Base-by-base conservation (phyloP, 1,140 invertebrate genomes). In the Caerostris darwini region DNA sequence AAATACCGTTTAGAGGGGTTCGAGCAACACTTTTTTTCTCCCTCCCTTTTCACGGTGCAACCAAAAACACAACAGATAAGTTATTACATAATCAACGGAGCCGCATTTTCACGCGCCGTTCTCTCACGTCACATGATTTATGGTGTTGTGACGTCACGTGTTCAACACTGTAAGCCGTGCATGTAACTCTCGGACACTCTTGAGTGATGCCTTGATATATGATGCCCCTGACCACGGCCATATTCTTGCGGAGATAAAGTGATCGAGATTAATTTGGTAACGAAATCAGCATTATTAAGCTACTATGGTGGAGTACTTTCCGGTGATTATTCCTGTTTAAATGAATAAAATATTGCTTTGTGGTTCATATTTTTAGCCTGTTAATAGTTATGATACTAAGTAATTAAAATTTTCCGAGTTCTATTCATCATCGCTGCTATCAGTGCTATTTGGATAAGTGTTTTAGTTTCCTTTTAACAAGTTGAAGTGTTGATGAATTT, bases 81-180 rank as follows among this genome's bases (percentile, higher is more conserved):
- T 89, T 89, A 89, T 89, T 64, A 89, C 87, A 89, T 89, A 89
- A 89, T 89, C 59, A 89, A 53, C 59, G 87, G 34, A 3, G 50
- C 54, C n/a, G 61, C 87, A 69, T 89, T 89, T 89, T 89, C 87
- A 89, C 64, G 87, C 87, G 87, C 87, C 50, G 19, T 64, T 54
- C 87, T 89, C 87, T 64, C 87, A 69, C 87, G 87, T 89, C 87
- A 89, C 34, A 54, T 89, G 87, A 89, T 89, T 89, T 89, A 89
- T 89, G 87, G 87, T 12, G 69, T 71, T 71, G 50, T 71, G 69
- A 34, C 50, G 69, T 71, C 69, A 87, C 85, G 85, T 61, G 85
- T 83, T 83, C 81, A 71, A 83, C 81, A 83, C 81, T 83, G 85
- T 58, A 71, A 87, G 85, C 57, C 85, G 85, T 87, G 85, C 85